A percentile compares a stretch with the other conserved stretches of the same genome.
These are phyloP conservation scores for Drosophila emarginata DNA, from an alignment of 2,888 invertebrate genomes.

Conservation along the genomic window DNA sequence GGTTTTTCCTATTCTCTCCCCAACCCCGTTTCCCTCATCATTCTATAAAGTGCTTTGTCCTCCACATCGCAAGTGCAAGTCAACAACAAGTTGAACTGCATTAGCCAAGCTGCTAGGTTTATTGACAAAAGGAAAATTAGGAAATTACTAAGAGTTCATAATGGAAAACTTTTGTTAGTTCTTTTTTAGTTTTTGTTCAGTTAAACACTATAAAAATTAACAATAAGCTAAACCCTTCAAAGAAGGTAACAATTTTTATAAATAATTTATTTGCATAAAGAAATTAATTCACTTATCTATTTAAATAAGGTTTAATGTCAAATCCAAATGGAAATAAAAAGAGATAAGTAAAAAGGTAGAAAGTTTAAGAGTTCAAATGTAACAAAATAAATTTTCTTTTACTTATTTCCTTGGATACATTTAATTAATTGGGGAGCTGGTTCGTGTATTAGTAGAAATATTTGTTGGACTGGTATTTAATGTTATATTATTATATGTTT, in stretches of 20 bases:
- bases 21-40: background rate
- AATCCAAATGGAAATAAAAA: too few species aligned
- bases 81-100: constrained; percentile 8
- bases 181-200: background rate
- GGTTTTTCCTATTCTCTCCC: background rate
- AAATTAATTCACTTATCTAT: too few species aligned
- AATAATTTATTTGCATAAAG: too few species aligned
- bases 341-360: too few species aligned
- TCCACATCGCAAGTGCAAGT: background rate
- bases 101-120: background rate
- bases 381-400: too few species aligned
- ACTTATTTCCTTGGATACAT: too few species aligned
- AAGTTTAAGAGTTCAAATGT: too few species aligned
- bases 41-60: background rate
- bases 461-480: too few species aligned
- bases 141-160: constrained; percentile 8
- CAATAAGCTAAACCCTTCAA: background rate
- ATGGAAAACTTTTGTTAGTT: constrained; percentile 2
- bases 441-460: too few species aligned
- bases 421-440: background rate
- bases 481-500: too few species aligned
- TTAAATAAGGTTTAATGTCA: too few species aligned
- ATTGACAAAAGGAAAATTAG: constrained; percentile 8
- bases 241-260: background rate
- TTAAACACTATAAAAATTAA: background rate